Base-by-base conservation (phyloP, 2,797 vertebrate genomes). In the Schizopygopsis pylzovi region DNA sequence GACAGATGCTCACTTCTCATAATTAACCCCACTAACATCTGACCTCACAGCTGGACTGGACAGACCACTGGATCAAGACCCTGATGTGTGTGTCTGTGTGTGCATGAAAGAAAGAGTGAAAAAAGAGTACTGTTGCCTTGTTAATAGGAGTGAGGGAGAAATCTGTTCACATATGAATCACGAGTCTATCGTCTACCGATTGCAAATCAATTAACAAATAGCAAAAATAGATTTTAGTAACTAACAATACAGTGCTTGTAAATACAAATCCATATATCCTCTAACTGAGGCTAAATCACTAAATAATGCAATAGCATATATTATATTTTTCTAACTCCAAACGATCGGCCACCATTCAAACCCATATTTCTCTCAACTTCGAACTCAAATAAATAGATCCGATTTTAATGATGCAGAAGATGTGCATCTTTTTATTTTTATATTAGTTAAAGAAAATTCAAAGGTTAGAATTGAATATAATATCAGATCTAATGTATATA, bases 1-100 rank as follows among this genome's bases (percentile, higher is more conserved):
- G 86, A 89, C 87, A 89, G 87, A 90, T 88, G 86, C 72, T 76
- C 75, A 86, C 84, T 76, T 77, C 85, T 90, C 79, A 83, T 90
- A 86, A 89, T 75, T 82, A 77, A 72, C 67, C 80, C 70, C 68
- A 87, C 73, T 87, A 84, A 76, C 84, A 80, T 81, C 85, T 89
- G 86, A 88, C 87, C 86, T 86, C 86, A 89, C 87, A 88, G 87
- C 89, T 88, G 86, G 87, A 90, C 56, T 70, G 39, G 59, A 68
- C 52, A 87, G 68, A 47, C 71, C 63, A 49, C 56, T 56, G 39
- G 15, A 79, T 80, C 37, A 63, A 54, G 67, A 54, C 54, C 52
- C 22, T 73, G 81, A 63, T 76, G 78, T 81, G 75, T 54, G 56
- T 65, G 73, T 28, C 6, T 49, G 28, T 28, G 54, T 59, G 25